A percentile compares a stretch with the other conserved stretches of the same genome.
These are phyloP conservation scores for Penelope pileata DNA, from an alignment of 2,113 vertebrate species.

Conservation along the genomic window DNA sequence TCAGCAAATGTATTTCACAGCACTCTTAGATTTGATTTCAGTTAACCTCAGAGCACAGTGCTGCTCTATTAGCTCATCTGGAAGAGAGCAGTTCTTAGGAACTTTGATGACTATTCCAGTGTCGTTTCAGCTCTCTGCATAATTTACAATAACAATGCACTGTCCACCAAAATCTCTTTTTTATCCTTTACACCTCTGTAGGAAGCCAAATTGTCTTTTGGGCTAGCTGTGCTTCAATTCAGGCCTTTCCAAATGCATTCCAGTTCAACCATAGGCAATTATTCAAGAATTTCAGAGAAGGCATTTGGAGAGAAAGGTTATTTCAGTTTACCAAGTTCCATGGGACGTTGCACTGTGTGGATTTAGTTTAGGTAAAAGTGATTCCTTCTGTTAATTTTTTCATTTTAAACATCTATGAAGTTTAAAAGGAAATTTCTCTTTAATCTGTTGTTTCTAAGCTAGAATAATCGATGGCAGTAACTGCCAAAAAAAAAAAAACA, in stretches of 20 bases:
- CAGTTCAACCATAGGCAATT: not conserved
- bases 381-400: not conserved
- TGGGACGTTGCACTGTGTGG: not conserved
- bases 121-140: not conserved
- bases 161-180: not conserved
- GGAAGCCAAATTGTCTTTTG: constrained; percentile 42
- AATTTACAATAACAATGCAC: not conserved
- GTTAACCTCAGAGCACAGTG: constrained; percentile 40
- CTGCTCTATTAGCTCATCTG: constrained; percentile 41
- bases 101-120: constrained; percentile 55
- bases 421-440: not conserved
- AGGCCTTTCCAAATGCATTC: constrained; percentile 10
- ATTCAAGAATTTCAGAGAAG: constrained; percentile 40
- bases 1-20: not conserved
- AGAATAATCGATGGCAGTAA: not conserved
- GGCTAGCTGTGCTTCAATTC: not conserved
- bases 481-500: not conserved
- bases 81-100: constrained; percentile 52
- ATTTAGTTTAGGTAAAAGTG: not conserved
- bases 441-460: not conserved
- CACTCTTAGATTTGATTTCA: constrained; percentile 25
- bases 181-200: constrained; percentile 20
- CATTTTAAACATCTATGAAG: not conserved
- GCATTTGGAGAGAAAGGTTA: constrained; percentile 27
- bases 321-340: constrained; percentile 41